Evolutionary conservation across 1,140 invertebrate species (phyloP).

Genomic region (Drosophila carrolli): DNA sequence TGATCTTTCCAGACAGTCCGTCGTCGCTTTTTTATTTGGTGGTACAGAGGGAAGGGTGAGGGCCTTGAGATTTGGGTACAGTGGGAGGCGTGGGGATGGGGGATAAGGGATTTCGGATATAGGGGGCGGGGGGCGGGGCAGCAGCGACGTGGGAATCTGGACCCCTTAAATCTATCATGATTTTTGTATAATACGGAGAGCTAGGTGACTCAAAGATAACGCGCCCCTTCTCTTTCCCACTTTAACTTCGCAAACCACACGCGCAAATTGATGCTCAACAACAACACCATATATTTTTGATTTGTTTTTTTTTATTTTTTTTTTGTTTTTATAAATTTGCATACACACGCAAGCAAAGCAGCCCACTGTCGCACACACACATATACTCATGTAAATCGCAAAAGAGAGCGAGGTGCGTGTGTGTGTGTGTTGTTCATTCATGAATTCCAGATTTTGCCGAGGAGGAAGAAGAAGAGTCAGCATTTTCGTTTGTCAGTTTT

Average conservation of each 20-base stretch:
- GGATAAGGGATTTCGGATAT: background rate
- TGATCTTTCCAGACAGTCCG: constrained; percentile 40
- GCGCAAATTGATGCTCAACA: constrained; percentile 45
- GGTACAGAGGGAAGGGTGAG: background rate
- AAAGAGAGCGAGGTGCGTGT: constrained; percentile 19
- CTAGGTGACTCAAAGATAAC: constrained; percentile 72
- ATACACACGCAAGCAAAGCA: constrained; percentile 66
- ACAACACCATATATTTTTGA: constrained; percentile 31
- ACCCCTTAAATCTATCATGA: constrained; percentile 34
- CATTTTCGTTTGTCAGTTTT: constrained; percentile 79
- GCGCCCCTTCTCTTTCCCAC: constrained; percentile 1
- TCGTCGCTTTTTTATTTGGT: constrained; percentile 23
- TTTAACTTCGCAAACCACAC: constrained; percentile 5
- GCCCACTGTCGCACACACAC: constrained; percentile 43
- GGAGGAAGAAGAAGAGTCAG: constrained; percentile 27
- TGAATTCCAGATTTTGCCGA: constrained; percentile 74
- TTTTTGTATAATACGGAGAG: constrained; percentile 5
- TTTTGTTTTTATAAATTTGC: constrained; percentile 76
- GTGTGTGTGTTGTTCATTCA: constrained; percentile 78
- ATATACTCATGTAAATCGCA: constrained; percentile 6
- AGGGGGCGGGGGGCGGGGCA: constrained; percentile 31
- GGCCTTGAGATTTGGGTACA: background rate
- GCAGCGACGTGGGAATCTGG: constrained; percentile 37
- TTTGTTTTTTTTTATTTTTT: constrained; percentile 38
- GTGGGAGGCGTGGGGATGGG: background rate